Evolutionary conservation across 2,888 invertebrate species (phyloP).

Genomic region (Cepaea hortensis): DNA sequence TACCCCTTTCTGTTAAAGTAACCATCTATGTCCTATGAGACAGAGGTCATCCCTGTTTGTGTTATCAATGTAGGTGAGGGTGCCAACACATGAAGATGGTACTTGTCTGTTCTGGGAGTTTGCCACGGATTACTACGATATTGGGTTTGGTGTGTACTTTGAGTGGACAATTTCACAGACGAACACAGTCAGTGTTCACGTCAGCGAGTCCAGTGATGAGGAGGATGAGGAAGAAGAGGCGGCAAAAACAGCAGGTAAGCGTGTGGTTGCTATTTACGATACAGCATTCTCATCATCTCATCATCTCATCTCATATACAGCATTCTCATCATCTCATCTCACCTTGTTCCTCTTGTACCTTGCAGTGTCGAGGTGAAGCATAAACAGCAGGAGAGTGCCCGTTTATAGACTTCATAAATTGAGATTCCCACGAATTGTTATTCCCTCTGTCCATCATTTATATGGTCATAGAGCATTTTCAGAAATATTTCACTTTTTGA

Average conservation of each 20-base stretch:
- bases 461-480: not conserved
- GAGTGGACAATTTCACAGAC: conserved; percentile 90
- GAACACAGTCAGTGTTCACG: conserved; percentile 94
- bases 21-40: not conserved
- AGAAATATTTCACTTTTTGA: too few relatives aligned
- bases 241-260: conserved; percentile 42
- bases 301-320: too few relatives aligned
- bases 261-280: too few relatives aligned
- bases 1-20: not conserved
- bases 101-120: conserved; percentile 98
- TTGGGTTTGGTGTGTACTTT: conserved; percentile 95
- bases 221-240: conserved; percentile 81
- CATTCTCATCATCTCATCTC: too few relatives aligned
- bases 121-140: conserved; percentile 97
- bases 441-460: too few relatives aligned
- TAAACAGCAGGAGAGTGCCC: too few relatives aligned
- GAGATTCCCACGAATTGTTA: too few relatives aligned
- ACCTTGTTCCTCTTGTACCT: too few relatives aligned
- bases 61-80: conserved; percentile 81
- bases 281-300: too few relatives aligned
- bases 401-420: too few relatives aligned
- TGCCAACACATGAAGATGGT: conserved; percentile 96
- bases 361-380: too few relatives aligned
- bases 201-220: conserved; percentile 95
- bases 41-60: not conserved